A percentile compares a stretch with the other conserved stretches of the same genome.
These are phyloP conservation scores for Otolemur crassicaudatus DNA, from an alignment of 2,797 vertebrate genomes.

Conservation along the genomic window DNA sequence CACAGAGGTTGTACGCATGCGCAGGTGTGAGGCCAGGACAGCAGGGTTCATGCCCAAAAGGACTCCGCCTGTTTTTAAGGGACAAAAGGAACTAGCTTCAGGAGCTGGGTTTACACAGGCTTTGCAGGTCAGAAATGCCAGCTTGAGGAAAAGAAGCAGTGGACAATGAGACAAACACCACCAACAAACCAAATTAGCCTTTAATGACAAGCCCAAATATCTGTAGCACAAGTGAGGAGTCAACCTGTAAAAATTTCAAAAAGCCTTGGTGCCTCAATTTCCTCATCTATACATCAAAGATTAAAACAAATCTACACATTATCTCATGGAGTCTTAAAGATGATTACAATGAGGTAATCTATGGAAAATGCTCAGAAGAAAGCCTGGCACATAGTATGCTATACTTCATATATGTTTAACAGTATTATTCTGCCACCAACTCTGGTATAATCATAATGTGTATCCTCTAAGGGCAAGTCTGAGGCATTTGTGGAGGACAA, in stretches of 20 bases:
- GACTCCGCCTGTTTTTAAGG: not conserved
- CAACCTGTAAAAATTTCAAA: constrained; percentile 14
- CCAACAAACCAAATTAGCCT: not conserved
- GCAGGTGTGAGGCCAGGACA: not conserved
- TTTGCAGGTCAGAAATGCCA: constrained; percentile 18
- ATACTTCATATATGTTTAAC: not conserved
- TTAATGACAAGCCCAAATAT: not conserved
- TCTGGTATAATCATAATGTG: not conserved
- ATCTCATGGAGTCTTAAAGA: not conserved
- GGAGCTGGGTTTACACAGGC: not conserved
- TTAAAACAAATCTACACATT: not conserved
- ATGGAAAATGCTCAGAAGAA: not conserved
- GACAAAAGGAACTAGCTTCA: not conserved
- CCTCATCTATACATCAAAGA: not conserved
- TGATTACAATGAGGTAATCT: not conserved
- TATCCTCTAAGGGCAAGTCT: not conserved
- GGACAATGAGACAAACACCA: not conserved
- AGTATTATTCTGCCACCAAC: constrained; percentile 20
- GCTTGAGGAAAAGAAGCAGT: not conserved
- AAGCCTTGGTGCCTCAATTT: constrained; percentile 29
- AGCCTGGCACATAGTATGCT: not conserved
- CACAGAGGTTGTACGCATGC: not conserved
- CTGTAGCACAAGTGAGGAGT: not conserved
- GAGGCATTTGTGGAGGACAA: not conserved
- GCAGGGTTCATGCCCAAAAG: not conserved